Percentiles rank a stretch among this genome's conserved stretches.
phyloP scores from a whole-genome alignment of 2,888 invertebrate genomes.

The Melipona bicolor region DNA sequence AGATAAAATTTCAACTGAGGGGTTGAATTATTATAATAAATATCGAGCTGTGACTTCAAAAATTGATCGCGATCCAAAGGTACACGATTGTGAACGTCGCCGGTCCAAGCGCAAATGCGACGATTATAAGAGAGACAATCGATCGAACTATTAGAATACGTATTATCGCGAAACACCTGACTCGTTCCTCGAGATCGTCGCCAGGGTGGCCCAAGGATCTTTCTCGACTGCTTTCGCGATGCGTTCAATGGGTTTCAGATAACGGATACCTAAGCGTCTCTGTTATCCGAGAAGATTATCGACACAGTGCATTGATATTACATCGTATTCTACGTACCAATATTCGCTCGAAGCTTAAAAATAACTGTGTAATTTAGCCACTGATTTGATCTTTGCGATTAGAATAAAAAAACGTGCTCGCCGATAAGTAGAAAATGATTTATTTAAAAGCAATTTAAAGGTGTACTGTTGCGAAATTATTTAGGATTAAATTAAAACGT shows the following conservation, averaged over 20 bases:
- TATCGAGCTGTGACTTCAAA: background rate
- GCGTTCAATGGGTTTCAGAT: constrained; percentile 66
- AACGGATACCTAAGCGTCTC: constrained; percentile 66
- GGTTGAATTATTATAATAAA: too few species aligned
- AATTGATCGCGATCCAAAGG: background rate
- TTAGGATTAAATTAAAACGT: too few species aligned
- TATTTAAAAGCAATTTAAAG: background rate
- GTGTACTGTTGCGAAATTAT: too few species aligned
- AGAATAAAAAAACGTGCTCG: background rate
- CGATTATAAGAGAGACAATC: background rate
- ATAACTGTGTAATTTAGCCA: background rate
- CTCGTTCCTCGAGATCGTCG: constrained; percentile 1
- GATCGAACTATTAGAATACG: background rate
- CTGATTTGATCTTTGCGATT: background rate
- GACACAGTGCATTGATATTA: constrained; percentile 17
- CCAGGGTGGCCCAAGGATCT: constrained; percentile 53
- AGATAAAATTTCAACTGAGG: background rate
- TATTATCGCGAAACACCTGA: constrained; percentile 36
- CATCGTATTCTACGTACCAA: constrained; percentile 17
- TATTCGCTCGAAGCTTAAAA: background rate
- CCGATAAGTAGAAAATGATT: background rate
- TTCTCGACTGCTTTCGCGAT: constrained; percentile 44
- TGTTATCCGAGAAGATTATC: constrained; percentile 61
- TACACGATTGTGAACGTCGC: background rate
- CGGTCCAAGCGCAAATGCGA: background rate